Evolutionary conservation across 2,888 invertebrate genomes (phyloP).

Genomic region (Nemapogon koenigi): DNA sequence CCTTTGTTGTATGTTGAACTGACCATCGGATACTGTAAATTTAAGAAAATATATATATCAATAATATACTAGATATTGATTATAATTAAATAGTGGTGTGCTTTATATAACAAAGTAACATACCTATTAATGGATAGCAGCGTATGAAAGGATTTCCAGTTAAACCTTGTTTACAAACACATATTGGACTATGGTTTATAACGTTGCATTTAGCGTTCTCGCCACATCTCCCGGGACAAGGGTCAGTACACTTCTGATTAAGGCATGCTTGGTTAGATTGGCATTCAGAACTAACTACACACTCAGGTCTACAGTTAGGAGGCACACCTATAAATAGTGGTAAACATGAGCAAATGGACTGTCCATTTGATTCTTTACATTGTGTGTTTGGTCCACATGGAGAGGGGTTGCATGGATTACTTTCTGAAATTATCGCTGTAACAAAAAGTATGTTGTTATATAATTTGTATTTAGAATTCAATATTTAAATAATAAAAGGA

Average conservation of each 20-base stretch:
- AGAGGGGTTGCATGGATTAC: constrained; percentile 51
- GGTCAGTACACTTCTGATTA: constrained; percentile 74
- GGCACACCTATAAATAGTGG: constrained; percentile 71
- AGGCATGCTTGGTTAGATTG: constrained; percentile 69
- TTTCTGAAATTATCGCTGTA: constrained; percentile 36
- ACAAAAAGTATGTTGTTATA: constrained; percentile 15
- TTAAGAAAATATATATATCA: too few relatives aligned
- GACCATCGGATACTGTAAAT: too few relatives aligned
- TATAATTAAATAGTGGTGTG: background rate
- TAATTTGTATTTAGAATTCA: constrained; percentile 1
- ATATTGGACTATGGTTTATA: constrained; percentile 75
- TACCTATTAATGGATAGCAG: constrained; percentile 67
- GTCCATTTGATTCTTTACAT: constrained; percentile 73
- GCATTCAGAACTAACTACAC: constrained; percentile 74
- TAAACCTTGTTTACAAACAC: constrained; percentile 73
- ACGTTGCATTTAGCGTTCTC: constrained; percentile 68
- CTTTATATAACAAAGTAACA: constrained; percentile 16
- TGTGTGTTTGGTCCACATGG: constrained; percentile 82
- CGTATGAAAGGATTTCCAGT: constrained; percentile 81
- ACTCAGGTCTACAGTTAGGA: constrained; percentile 76
- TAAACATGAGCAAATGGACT: constrained; percentile 75
- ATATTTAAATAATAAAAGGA: background rate
- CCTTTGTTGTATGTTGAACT: constrained; percentile 20
- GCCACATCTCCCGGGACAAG: constrained; percentile 69
- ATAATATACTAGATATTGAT: too few relatives aligned